phyloP scores from a whole-genome alignment of 2,797 vertebrate species.

The Merluccius polli region DNA sequence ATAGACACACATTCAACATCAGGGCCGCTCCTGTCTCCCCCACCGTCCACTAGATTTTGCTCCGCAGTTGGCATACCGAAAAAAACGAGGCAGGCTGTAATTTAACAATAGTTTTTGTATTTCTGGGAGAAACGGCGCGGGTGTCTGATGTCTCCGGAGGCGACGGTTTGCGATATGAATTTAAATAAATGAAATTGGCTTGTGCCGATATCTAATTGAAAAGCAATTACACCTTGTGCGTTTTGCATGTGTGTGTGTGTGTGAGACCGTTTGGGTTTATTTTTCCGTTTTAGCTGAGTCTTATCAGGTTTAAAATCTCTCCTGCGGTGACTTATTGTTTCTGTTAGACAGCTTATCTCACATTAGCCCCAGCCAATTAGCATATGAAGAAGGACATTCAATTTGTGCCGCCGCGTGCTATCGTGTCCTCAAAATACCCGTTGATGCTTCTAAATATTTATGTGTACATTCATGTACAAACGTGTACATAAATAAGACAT shows the following conservation, averaged over 20 bases:
- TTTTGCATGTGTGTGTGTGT: background rate
- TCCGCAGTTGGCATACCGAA: background rate
- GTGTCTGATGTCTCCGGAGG: background rate
- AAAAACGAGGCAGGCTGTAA: background rate
- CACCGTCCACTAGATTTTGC: background rate
- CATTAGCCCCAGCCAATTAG: constrained; percentile 60
- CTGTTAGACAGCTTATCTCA: constrained; percentile 54
- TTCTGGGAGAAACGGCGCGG: background rate
- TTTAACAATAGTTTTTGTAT: background rate
- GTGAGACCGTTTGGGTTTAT: background rate
- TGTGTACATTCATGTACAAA: background rate
- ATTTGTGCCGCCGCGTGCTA: constrained; percentile 44
- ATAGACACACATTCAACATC: background rate
- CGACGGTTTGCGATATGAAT: background rate
- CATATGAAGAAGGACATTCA: constrained; percentile 47
- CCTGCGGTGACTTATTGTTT: constrained; percentile 46
- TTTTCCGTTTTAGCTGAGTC: background rate
- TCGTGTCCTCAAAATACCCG: constrained; percentile 35
- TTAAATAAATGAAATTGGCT: background rate
- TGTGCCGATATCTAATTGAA: background rate
- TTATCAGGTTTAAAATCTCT: background rate
- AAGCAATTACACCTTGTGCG: background rate
- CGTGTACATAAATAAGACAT: background rate
- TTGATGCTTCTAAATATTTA: background rate
- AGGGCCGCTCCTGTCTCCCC: no score